phyloP scores from a whole-genome alignment of 1,140 invertebrate species.

The Helicoverpa zea region DNA sequence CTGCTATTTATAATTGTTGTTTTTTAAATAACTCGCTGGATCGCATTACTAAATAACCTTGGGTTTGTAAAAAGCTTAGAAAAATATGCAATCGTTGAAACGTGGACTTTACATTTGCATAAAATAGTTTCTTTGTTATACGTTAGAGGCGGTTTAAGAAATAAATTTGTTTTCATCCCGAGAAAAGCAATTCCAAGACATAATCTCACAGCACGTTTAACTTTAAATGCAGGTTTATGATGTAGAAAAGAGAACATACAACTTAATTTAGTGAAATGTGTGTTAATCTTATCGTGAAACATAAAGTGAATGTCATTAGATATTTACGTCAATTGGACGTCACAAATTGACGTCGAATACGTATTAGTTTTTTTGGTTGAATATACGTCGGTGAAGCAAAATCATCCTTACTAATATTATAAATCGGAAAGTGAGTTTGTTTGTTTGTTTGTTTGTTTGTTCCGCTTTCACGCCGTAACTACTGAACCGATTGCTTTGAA shows the following conservation, averaged over 20 bases:
- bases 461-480: too few relatives aligned
- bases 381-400: background rate
- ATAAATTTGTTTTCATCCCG: background rate
- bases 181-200: background rate
- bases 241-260: too few relatives aligned
- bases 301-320: background rate
- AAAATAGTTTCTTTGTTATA: background rate
- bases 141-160: background rate
- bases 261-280: too few relatives aligned
- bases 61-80: background rate
- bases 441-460: too few relatives aligned
- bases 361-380: background rate
- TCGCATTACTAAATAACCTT: slow-evolving; percentile 27
- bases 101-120: background rate
- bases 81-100: slow-evolving; percentile 8
- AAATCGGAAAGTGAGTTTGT: too few relatives aligned
- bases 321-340: background rate
- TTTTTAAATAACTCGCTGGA: slow-evolving; percentile 32
- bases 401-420: too few relatives aligned
- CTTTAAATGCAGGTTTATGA: background rate
- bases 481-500: too few relatives aligned
- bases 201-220: background rate
- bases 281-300: too few relatives aligned
- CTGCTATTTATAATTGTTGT: slow-evolving; percentile 35
- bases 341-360: background rate